Percentiles rank a stretch among this genome's conserved stretches.
phyloP scores from a whole-genome alignment of 23 tunicate genomes.

The Halocynthia roretzi region DNA sequence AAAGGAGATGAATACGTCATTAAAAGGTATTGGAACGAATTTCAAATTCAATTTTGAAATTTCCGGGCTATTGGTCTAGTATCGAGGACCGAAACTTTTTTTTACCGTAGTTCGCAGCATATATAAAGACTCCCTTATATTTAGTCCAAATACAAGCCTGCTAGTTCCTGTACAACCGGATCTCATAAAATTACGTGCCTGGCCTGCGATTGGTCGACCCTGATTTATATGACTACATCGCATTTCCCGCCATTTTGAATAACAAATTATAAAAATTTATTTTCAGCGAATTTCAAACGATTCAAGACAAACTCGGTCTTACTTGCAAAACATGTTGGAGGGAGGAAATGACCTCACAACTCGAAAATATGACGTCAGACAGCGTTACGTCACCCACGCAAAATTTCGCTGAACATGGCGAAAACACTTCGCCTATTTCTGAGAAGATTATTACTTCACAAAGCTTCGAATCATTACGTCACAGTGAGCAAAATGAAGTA shows the following conservation, averaged over 20 bases:
- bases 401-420: background rate
- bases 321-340: constrained; percentile 42
- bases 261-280: background rate
- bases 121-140: no score
- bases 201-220: no score
- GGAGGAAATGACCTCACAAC: background rate
- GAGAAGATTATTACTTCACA: background rate
- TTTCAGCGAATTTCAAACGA: background rate
- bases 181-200: no score
- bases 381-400: background rate
- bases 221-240: background rate
- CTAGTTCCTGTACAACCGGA: no score
- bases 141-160: no score
- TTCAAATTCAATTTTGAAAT: background rate
- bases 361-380: constrained; percentile 2
- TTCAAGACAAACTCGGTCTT: background rate
- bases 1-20: constrained; percentile 5
- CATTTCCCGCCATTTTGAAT: background rate
- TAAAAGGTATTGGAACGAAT: background rate
- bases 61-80: no score
- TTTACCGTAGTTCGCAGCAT: no score
- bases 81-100: no score
- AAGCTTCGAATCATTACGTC: no score
- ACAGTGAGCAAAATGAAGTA: no score
- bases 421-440: background rate